These are phyloP conservation scores for Agrochola lota DNA, from an alignment of 2,888 invertebrate genomes.

Conservation along the genomic window DNA sequence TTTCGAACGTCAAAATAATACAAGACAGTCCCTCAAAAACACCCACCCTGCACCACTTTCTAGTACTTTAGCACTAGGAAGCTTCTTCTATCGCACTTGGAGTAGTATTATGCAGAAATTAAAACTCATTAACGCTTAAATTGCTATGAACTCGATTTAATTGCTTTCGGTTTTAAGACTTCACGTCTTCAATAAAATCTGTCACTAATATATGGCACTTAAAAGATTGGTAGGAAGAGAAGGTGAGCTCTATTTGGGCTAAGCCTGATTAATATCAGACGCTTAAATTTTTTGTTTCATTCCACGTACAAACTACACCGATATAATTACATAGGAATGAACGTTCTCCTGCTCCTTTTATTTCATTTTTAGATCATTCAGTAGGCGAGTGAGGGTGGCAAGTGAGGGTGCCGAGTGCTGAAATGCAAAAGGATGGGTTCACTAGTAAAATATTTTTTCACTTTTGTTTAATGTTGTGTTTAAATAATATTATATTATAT, in stretches of 20 bases:
- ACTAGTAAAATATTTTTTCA: neutral
- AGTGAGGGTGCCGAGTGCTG: neutral
- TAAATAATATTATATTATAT: too few relatives aligned
- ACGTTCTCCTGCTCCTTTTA: neutral
- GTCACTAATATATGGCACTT: constrained; percentile 19
- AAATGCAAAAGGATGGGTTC: neutral
- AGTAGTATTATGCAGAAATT: constrained; percentile 54
- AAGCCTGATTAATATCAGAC: too few relatives aligned
- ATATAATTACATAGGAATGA: neutral
- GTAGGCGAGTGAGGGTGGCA: neutral
- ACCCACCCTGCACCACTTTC: too few relatives aligned
- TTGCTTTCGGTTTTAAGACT: constrained; percentile 36
- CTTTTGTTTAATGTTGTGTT: neutral
- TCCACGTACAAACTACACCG: neutral
- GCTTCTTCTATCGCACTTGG: too few relatives aligned
- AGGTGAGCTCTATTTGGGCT: neutral
- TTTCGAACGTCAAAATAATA: too few relatives aligned
- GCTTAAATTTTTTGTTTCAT: neutral
- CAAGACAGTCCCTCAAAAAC: too few relatives aligned
- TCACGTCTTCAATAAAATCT: constrained; percentile 79
- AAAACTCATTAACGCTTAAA: constrained; percentile 51
- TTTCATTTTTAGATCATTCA: neutral
- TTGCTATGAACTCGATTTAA: constrained; percentile 47
- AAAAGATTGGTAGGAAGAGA: neutral
- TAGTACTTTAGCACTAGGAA: constrained; percentile 11